Percentiles rank a stretch among this genome's conserved stretches.
Evolutionary conservation across 2,797 vertebrate genomes (phyloP).

Genomic region (Ctenopoma multispine): DNA sequence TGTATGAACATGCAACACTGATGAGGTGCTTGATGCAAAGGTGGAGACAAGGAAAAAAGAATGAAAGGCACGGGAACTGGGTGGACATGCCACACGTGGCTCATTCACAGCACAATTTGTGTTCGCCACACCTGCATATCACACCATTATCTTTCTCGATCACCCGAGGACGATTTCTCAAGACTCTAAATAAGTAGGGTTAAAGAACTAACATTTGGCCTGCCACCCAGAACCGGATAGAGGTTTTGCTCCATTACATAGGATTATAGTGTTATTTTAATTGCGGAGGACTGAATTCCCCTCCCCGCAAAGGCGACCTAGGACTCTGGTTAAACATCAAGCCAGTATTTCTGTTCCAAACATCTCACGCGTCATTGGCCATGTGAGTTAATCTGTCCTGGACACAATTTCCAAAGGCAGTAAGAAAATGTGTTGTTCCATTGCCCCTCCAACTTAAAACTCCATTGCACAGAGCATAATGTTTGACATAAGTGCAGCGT

Average conservation of each 20-base stretch:
- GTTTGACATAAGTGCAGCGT: constrained; percentile 63
- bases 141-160: constrained; percentile 32
- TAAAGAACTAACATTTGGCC: constrained; percentile 34
- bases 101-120: constrained; percentile 53
- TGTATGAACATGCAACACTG: constrained; percentile 75
- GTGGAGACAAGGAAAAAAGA: constrained; percentile 51
- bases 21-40: constrained; percentile 75
- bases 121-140: constrained; percentile 49
- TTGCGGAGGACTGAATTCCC: constrained; percentile 43
- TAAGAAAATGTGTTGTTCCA: constrained; percentile 68
- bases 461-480: constrained; percentile 48
- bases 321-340: constrained; percentile 80
- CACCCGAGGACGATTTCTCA: constrained; percentile 43
- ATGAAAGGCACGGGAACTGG: constrained; percentile 44
- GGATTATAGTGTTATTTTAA: constrained; percentile 63
- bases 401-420: constrained; percentile 72
- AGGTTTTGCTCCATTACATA: constrained; percentile 55
- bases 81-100: constrained; percentile 62
- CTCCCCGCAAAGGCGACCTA: constrained; percentile 47
- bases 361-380: constrained; percentile 68
- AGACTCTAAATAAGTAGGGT: constrained; percentile 46
- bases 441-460: constrained; percentile 67
- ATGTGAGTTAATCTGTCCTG: constrained; percentile 77
- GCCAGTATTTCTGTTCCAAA: constrained; percentile 65
- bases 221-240: constrained; percentile 22